These are phyloP conservation scores for Nannospalax galili DNA, from an alignment of 2,113 vertebrate species.

Conservation along the genomic window DNA sequence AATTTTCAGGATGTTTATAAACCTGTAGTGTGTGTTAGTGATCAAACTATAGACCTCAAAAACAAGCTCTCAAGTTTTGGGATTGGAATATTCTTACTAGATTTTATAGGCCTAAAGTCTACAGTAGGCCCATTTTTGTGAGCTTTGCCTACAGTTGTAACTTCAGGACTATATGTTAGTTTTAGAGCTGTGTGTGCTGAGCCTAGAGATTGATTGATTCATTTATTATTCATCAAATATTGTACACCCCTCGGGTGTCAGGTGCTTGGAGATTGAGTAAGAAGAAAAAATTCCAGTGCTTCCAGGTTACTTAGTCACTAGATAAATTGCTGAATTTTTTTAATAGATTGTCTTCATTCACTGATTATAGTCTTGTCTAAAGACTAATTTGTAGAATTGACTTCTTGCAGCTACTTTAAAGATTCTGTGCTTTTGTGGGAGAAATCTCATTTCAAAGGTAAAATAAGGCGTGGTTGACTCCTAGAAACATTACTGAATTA, in stretches of 20 bases:
- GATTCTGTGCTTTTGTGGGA: background rate
- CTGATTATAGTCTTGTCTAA: conserved; percentile 36
- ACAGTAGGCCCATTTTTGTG: conserved; percentile 14
- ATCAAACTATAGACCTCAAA: background rate
- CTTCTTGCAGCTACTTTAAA: conserved; percentile 7
- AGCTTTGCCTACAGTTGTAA: background rate
- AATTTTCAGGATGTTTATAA: conserved; percentile 19
- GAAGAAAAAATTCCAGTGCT: background rate
- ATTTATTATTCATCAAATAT: background rate
- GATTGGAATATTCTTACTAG: conserved; percentile 32
- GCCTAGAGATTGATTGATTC: background rate
- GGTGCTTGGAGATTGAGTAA: background rate
- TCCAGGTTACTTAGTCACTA: conserved; percentile 17
- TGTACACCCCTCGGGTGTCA: background rate
- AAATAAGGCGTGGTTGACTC: conserved; percentile 10
- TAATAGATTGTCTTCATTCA: background rate
- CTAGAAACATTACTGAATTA: conserved; percentile 10
- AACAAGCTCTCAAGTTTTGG: background rate
- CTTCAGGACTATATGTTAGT: conserved; percentile 5
- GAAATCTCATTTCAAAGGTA: conserved; percentile 33
- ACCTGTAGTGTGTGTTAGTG: conserved; percentile 3
- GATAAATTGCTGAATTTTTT: conserved; percentile 34
- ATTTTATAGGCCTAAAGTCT: background rate
- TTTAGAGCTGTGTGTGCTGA: conserved; percentile 19
- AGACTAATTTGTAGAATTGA: conserved; percentile 52